Evolutionary conservation across 2,888 invertebrate genomes (phyloP), one percentile per base, ranked within the genome.

Genomic region (Megalurothrips usitatus): DNA sequence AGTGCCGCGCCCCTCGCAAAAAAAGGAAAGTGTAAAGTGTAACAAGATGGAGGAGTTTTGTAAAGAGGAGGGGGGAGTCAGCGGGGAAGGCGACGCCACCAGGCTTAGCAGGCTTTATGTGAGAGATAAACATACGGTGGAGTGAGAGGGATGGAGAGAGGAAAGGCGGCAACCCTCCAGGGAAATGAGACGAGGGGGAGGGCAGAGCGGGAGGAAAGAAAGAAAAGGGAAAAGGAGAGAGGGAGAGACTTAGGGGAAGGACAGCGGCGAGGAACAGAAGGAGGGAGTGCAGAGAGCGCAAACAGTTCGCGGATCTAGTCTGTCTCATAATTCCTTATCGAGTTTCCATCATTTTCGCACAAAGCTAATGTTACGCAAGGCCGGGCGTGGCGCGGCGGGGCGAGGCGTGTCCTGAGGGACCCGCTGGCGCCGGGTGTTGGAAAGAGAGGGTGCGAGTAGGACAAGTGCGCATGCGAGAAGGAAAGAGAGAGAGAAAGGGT

Each of bases 281-380:
- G 68, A n/a, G 68, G 68, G n/a, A 26, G 68, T 75, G 23, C 23
- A 26, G 68, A 26, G 68, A 12, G 68, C 68, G 68, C 68, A 75
- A 75, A 75, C 68, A 75, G 68, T 75, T 75, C 68, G 68, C 68
- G 68, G 68, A 75, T 75, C 68, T 26, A 75, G 68, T 75, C 68
- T 26, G 68, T 75, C 68, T 75, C 68, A 75, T 75, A 75, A 75
- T 75, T 75, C 68, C 68, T 75, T 75, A 75, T 75, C 68, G 68
- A 75, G 68, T 75, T 75, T 75, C 68, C 68, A 75, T 75, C 68
- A 75, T 75, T 75, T 75, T 75, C 68, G 68, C 68, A 75, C 68
- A 75, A 75, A 75, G 68, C 68, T 75, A 75, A 75, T 75, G 68
- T 75, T 75, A 75, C 68, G 68, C 68, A 75, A 75, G 68, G 68